Conservation (phyloP, 92 coral and sea anemone genomes). For the Porites rus region DNA sequence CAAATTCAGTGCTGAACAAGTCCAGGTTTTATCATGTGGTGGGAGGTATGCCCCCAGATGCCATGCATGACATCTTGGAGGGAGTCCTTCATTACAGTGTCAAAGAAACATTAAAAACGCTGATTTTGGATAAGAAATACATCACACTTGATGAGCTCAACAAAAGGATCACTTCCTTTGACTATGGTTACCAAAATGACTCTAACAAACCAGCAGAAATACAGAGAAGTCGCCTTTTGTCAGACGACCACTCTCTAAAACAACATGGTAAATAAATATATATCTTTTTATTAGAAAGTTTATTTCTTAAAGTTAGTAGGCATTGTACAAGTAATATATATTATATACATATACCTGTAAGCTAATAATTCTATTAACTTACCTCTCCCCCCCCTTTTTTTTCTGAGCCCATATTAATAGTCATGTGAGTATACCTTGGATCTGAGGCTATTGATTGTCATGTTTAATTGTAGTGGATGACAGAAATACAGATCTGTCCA, state of each 20-base stretch:
- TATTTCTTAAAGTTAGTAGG: too few species aligned
- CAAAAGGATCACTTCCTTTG: constrained; percentile 21
- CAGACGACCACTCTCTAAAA: constrained; percentile 68
- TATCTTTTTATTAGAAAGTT: too few species aligned
- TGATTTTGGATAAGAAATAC: not conserved
- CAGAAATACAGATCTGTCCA: too few species aligned
- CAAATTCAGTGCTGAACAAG: not conserved
- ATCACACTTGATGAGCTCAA: constrained; percentile 15
- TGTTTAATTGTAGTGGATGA: too few species aligned
- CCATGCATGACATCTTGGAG: constrained; percentile 54
- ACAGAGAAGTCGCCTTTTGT: constrained; percentile 45
- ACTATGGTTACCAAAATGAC: constrained; percentile 45
- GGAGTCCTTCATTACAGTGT: constrained; percentile 34
- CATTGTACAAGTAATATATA: too few species aligned
- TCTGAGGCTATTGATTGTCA: too few species aligned
- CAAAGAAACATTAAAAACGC: constrained; percentile 24
- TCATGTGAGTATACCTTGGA: too few species aligned
- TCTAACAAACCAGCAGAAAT: constrained; percentile 59
- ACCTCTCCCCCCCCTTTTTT: too few species aligned
- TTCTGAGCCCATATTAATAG: too few species aligned
- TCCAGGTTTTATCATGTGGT: constrained; percentile 10
- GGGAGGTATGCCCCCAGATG: constrained; percentile 61
- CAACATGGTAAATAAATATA: constrained; percentile 59
- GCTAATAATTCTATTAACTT: too few species aligned
- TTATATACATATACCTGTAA: too few species aligned